phyloP scores from a whole-genome alignment of 2,888 invertebrate genomes.

The Caenorhabditis sulstoni region DNA sequence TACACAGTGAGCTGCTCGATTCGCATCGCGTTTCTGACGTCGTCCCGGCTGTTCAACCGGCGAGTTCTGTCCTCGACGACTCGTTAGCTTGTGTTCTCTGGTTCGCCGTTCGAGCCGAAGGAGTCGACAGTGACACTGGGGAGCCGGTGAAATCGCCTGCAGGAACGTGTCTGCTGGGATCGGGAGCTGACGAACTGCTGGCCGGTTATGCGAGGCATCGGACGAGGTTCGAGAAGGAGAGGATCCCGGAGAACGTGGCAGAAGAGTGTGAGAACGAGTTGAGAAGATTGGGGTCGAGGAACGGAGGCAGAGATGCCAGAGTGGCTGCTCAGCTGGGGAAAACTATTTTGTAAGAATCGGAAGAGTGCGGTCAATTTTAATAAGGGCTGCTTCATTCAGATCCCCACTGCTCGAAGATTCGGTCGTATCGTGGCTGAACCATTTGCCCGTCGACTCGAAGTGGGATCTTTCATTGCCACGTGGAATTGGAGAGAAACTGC shows the following conservation, averaged over 20 bases:
- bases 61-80: constrained; percentile 92
- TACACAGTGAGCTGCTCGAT: constrained; percentile 70
- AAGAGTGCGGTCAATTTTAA: background rate
- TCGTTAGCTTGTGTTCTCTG: constrained; percentile 92
- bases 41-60: constrained; percentile 83
- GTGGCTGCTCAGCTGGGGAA: constrained; percentile 91
- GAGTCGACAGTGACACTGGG: constrained; percentile 77
- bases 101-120: constrained; percentile 91
- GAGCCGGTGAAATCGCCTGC: constrained; percentile 43
- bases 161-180: constrained; percentile 86
- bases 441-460: constrained; percentile 82
- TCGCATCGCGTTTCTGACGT: constrained; percentile 46
- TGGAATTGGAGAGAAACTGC: constrained; percentile 85
- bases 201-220: constrained; percentile 94
- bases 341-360: constrained; percentile 50
- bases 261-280: constrained; percentile 87
- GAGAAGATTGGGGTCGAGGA: constrained; percentile 90
- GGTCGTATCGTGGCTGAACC: constrained; percentile 83
- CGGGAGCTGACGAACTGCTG: constrained; percentile 97
- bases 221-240: constrained; percentile 83
- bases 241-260: constrained; percentile 39
- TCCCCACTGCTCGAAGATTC: constrained; percentile 86
- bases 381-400: constrained; percentile 83
- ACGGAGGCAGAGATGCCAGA: constrained; percentile 93
- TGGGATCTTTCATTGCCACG: constrained; percentile 83